Evolutionary conservation across 2,113 vertebrate genomes (phyloP).

Genomic region (Pelusios castaneus): DNA sequence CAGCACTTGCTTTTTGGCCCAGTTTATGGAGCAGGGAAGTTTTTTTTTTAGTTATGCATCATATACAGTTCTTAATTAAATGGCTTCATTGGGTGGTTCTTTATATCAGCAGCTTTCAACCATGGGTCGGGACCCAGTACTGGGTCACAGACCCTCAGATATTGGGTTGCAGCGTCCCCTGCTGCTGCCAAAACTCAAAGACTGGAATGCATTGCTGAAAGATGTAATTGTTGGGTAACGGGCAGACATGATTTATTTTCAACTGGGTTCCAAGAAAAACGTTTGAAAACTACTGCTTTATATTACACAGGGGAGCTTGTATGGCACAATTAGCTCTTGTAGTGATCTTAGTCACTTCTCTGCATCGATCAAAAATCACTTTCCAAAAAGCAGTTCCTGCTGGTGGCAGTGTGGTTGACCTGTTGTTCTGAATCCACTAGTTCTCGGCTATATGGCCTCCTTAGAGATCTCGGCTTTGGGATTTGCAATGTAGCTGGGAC

Average conservation of each 20-base stretch:
- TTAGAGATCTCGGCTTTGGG: not conserved
- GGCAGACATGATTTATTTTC: too few relatives aligned
- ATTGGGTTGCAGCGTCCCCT: too few relatives aligned
- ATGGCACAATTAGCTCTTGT: slow-evolving; percentile 37
- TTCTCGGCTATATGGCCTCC: not conserved
- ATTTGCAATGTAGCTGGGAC: not conserved
- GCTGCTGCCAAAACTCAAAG: too few relatives aligned
- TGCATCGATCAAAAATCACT: slow-evolving; percentile 20
- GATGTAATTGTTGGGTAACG: too few relatives aligned
- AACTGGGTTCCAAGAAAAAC: too few relatives aligned
- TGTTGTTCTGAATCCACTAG: not conserved
- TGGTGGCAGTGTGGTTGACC: not conserved
- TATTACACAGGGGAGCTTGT: slow-evolving; percentile 9
- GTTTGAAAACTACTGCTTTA: too few relatives aligned
- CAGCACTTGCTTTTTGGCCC: slow-evolving; percentile 12
- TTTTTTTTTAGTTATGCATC: slow-evolving; percentile 45
- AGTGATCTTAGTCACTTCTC: not conserved
- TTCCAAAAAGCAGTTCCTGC: rapidly evolving
- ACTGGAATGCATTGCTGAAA: too few relatives aligned
- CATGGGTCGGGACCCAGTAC: too few relatives aligned
- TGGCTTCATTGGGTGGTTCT: slow-evolving; percentile 62
- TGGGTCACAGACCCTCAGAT: too few relatives aligned
- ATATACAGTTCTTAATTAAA: slow-evolving; percentile 60
- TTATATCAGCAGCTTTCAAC: too few relatives aligned
- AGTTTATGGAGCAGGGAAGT: slow-evolving; percentile 17